Base-by-base conservation (phyloP, 2,113 vertebrate species). In the Pitta sordida region DNA sequence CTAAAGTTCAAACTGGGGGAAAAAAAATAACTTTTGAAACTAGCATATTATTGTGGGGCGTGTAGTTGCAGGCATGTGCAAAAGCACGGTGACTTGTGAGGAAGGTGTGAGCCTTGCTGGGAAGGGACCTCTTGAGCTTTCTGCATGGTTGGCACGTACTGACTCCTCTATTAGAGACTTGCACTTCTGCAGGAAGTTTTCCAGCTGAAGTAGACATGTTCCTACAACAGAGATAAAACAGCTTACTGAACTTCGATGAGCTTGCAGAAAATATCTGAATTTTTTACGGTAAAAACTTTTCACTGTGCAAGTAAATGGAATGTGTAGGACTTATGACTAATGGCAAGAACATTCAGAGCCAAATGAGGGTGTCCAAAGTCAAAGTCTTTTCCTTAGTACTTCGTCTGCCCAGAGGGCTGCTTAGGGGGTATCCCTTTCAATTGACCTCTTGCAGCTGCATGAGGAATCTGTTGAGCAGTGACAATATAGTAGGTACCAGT, bases 31-130 rank as follows among this genome's bases (percentile, higher is more conserved):
- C n/a, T 67, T 78, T 80, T 65, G 23, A 52, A 59, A 74, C 10
- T 37, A 44, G 44, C 3, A 2, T 68, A 27, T 86, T 63, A 15
- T 95, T 79, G 53, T 67, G 51, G 43, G 63, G 48, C 94, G 49
- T 88, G 93, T 87, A 83, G 43, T 67, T 89, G 87, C 93, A 96
- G 87, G 82, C 84, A 88, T 43, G 43, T 86, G 36, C 71, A 80
- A 58, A 80, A 64, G 71, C 67, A 46, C 3, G 15, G 59, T 23
- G 68, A 91, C 46, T 43, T 1, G 0, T 63, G 51, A 51, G 53
- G 53, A 91, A 88, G 76, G 62, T 76, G 32, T 48, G 36, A 63
- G 78, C 3, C 86, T 80, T 83, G 59, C 91, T 88, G 90, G 55
- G 82, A 86, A 88, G n/a, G 34, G 84, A 90, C 19, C 52, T 93